Conservation (phyloP, 2,888 invertebrate genomes). For the Xestia xanthographa region DNA sequence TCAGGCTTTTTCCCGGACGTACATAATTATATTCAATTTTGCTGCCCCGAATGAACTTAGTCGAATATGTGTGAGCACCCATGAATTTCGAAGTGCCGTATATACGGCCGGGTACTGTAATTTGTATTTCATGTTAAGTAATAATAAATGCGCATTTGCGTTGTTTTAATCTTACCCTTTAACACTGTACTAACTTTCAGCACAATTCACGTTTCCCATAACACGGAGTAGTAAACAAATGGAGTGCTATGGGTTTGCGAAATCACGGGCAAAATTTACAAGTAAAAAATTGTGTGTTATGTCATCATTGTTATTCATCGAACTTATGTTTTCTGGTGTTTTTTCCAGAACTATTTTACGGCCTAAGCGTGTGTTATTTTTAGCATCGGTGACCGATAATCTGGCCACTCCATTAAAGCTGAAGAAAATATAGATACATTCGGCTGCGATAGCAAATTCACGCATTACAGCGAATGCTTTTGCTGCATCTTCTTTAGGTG, state of each 20-base stretch:
- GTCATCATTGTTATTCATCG: no score
- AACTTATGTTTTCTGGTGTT: neutral
- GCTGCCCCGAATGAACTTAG: neutral
- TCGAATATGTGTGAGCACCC: neutral
- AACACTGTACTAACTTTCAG: slow-evolving; percentile 38
- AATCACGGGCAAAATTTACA: neutral
- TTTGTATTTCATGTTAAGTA: slow-evolving; percentile 12
- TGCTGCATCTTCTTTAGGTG: neutral
- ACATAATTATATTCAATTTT: neutral
- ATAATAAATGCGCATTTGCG: slow-evolving; percentile 24
- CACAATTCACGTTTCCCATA: slow-evolving; percentile 46
- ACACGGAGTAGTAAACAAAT: slow-evolving; percentile 37
- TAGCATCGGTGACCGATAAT: neutral
- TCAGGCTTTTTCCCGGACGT: neutral
- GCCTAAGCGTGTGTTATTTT: neutral
- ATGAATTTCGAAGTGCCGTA: neutral
- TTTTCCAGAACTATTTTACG: neutral
- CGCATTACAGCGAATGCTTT: slow-evolving; percentile 4
- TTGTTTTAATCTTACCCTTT: slow-evolving; percentile 17
- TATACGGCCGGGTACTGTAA: neutral
- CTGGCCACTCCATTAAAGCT: neutral
- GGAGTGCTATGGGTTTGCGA: slow-evolving; percentile 22
- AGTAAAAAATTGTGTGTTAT: neutral
- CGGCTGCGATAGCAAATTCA: neutral
- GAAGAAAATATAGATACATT: neutral